Evolutionary conservation across 23 tunicate genomes (phyloP).

Genomic region (Clavelina lepadiformis): DNA sequence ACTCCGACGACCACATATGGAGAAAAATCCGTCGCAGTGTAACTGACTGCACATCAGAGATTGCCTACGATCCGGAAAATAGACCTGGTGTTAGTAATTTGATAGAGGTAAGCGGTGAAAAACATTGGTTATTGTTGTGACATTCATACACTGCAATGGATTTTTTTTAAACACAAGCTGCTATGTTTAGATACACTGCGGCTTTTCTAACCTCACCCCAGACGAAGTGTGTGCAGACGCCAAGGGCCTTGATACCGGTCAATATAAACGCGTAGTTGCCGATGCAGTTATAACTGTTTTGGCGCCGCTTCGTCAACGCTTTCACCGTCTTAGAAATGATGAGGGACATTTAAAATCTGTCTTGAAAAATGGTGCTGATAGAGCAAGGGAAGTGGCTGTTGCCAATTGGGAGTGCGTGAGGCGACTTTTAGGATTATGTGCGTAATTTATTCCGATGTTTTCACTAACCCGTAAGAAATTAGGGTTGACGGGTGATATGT

Average conservation of each 20-base stretch:
- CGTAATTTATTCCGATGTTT: too few relatives aligned
- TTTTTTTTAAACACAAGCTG: neutral
- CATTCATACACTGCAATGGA: neutral
- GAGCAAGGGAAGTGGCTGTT: slow-evolving; percentile 43
- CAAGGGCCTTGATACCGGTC: slow-evolving; percentile 48
- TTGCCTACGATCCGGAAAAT: slow-evolving; percentile 73
- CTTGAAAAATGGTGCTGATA: slow-evolving; percentile 29
- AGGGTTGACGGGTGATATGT: too few relatives aligned
- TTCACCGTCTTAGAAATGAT: slow-evolving; percentile 32
- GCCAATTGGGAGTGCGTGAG: slow-evolving; percentile 47
- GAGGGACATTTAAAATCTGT: slow-evolving; percentile 35
- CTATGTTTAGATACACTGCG: slow-evolving; percentile 56
- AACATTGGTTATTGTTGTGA: neutral
- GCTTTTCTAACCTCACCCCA: slow-evolving; percentile 35
- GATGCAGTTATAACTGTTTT: slow-evolving; percentile 60
- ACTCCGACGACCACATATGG: slow-evolving; percentile 60
- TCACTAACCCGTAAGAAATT: too few relatives aligned
- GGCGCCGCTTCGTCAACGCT: slow-evolving; percentile 61
- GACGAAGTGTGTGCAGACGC: slow-evolving; percentile 45
- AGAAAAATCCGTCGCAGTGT: slow-evolving; percentile 34
- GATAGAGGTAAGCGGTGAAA: slow-evolving; percentile 34
- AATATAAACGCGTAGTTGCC: slow-evolving; percentile 70
- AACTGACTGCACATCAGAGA: slow-evolving; percentile 72
- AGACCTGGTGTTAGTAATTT: slow-evolving; percentile 85
- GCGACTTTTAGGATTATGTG: slow-evolving; percentile 51